phyloP scores from a whole-genome alignment of 2,113 vertebrate species.

The Sceloporus tristichus region DNA sequence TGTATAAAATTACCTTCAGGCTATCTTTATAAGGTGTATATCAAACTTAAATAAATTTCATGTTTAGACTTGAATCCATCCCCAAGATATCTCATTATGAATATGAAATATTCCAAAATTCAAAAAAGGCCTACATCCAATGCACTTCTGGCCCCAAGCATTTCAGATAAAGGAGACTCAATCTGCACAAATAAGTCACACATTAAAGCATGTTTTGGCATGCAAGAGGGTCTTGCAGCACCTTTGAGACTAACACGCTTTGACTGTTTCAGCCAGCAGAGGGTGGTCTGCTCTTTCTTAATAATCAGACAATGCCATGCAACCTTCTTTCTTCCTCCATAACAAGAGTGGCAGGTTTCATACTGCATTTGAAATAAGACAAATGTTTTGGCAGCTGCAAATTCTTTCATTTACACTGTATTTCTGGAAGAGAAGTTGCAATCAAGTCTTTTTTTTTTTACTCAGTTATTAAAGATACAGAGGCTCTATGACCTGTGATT shows the following conservation, averaged over 20 bases:
- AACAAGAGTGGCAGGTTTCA: background rate
- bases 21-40: too few species aligned
- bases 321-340: background rate
- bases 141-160: too few species aligned
- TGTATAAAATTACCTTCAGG: too few species aligned
- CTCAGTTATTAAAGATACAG: background rate
- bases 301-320: background rate
- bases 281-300: background rate
- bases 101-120: too few species aligned
- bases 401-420: background rate
- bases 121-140: too few species aligned
- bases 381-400: background rate
- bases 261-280: background rate
- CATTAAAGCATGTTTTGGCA: too few species aligned
- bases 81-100: too few species aligned
- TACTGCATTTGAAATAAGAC: background rate
- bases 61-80: too few species aligned
- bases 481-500: background rate
- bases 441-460: background rate
- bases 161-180: too few species aligned
- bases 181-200: background rate
- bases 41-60: too few species aligned
- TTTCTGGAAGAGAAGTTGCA: too few species aligned
- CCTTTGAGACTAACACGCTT: rapidly evolving
- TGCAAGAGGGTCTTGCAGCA: too few species aligned